A percentile compares a stretch with the other conserved stretches of the same genome.
Conservation (phyloP, 2,888 invertebrate species). For the Ptychoptera contaminata region DNA sequence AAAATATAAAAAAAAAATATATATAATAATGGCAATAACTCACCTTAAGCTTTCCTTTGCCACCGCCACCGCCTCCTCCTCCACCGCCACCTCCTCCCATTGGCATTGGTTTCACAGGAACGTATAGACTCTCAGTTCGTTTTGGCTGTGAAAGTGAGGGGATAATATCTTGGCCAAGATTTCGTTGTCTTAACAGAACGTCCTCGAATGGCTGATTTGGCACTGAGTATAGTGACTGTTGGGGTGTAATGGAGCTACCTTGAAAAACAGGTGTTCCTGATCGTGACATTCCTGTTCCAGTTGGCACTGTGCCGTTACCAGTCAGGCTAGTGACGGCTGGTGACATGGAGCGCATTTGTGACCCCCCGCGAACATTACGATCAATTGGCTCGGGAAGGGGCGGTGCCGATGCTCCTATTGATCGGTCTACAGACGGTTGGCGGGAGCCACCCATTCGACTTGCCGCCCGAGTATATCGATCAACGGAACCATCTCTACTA, state of each 20-base stretch:
- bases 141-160: constrained; percentile 79
- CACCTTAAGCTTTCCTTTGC: constrained; percentile 26
- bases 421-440: constrained; percentile 63
- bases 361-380: constrained; percentile 38
- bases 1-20: constrained; percentile 1
- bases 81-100: constrained; percentile 29
- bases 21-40: constrained; percentile 10
- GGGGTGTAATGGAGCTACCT: constrained; percentile 24
- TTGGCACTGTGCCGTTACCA: constrained; percentile 50
- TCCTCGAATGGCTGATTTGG: constrained; percentile 62
- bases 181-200: constrained; percentile 60
- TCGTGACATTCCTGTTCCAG: constrained; percentile 32
- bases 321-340: constrained; percentile 30
- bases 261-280: constrained; percentile 35
- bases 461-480: constrained; percentile 58
- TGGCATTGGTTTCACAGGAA: constrained; percentile 42
- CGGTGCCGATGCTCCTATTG: constrained; percentile 14
- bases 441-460: constrained; percentile 48
- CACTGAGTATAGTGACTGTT: constrained; percentile 31
- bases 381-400: constrained; percentile 20
- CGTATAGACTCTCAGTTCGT: constrained; percentile 78
- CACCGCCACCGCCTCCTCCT: constrained; percentile 28
- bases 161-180: constrained; percentile 75
- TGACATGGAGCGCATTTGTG: constrained; percentile 33
- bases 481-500: constrained; percentile 74